Evolutionary conservation across 2,888 invertebrate species (phyloP), one percentile per base, ranked within the genome.

Genomic region (Pristionchus maxplancki): DNA sequence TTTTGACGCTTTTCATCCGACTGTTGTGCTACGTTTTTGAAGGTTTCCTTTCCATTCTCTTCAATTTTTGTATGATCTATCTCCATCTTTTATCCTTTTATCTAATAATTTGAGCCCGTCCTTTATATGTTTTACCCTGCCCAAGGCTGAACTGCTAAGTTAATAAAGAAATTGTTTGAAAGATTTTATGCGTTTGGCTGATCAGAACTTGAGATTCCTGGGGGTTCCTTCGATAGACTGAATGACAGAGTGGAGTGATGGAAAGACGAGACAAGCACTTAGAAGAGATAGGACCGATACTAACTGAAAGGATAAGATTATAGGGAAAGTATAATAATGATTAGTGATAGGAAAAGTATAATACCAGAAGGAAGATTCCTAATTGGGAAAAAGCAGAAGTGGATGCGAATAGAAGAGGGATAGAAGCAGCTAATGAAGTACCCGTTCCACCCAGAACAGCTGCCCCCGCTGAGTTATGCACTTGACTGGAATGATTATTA

Each of bases 381-480:
- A 87, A 53, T 74, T 87, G 87, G 28, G 78, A 87, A 37, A 87
- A 87, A 31, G 87, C 78, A 11, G 87, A 74, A 24, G 87, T 78
- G 24, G 74, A 53, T n/a, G 74, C 31, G 87, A 87, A 87, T 17
- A 87, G 87, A 58, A 87, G 87, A 53, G 87, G 87, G 28, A 87
- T n/a, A 15, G 87, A 62, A 8, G 87, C 87, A 13, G 78, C 78
- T 15, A 78, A 13, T 15, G 87, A 48, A 24, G 87, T 74, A n/a
- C n/a, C 53, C 37, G 87, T 74, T 17, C 87, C 87, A 34, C 74
- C 87, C 9, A 78, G 37, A 8, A 87, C 87, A 17, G 78, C 78
- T 8, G 78, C 58, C 6, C 87, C 87, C 8, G 87, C 78, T 31
- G 87, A 78, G 20, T 71, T 40, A 20, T 87, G 87, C 4, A 87